Percentiles rank a stretch among this genome's conserved stretches.
Evolutionary conservation across 2,888 invertebrate genomes (phyloP).

Genomic region (Eurytoma adleriae): DNA sequence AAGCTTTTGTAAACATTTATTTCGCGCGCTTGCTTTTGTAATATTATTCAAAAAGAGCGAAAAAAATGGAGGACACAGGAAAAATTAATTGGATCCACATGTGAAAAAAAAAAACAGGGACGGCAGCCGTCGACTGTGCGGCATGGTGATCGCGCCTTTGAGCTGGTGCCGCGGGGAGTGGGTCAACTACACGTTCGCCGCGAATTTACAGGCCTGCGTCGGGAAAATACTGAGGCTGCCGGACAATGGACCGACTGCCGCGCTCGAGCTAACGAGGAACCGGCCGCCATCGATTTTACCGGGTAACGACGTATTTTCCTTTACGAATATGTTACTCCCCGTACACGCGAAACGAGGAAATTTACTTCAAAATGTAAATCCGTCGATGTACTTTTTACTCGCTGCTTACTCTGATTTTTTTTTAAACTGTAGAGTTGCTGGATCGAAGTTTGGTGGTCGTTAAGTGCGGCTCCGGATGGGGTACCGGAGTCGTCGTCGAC

Average conservation of each 20-base stretch:
- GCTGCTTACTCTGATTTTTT: too few relatives aligned
- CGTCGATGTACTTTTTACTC: neutral
- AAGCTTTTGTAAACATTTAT: too few relatives aligned
- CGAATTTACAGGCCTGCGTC: constrained; percentile 77
- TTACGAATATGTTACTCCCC: too few relatives aligned
- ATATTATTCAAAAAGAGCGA: too few relatives aligned
- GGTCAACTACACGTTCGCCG: constrained; percentile 80
- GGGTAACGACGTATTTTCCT: neutral
- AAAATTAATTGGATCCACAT: too few relatives aligned
- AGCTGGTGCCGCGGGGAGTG: constrained; percentile 82
- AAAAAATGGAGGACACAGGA: too few relatives aligned
- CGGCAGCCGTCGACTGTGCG: constrained; percentile 68
- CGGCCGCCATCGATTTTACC: constrained; percentile 4
- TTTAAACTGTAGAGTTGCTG: constrained; percentile 74
- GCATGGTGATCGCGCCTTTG: constrained; percentile 79
- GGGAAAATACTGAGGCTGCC: constrained; percentile 68
- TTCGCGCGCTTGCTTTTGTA: too few relatives aligned
- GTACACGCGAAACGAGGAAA: too few relatives aligned
- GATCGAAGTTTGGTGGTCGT: constrained; percentile 79
- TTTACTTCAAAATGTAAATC: too few relatives aligned
- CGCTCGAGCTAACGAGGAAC: neutral
- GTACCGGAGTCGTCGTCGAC: constrained; percentile 79
- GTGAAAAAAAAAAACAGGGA: neutral
- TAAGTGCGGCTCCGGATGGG: constrained; percentile 80
- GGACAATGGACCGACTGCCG: neutral